Evolutionary conservation across 2,888 invertebrate species (phyloP), one percentile per base, ranked within the genome.

Genomic region (Tethea ocularis): DNA sequence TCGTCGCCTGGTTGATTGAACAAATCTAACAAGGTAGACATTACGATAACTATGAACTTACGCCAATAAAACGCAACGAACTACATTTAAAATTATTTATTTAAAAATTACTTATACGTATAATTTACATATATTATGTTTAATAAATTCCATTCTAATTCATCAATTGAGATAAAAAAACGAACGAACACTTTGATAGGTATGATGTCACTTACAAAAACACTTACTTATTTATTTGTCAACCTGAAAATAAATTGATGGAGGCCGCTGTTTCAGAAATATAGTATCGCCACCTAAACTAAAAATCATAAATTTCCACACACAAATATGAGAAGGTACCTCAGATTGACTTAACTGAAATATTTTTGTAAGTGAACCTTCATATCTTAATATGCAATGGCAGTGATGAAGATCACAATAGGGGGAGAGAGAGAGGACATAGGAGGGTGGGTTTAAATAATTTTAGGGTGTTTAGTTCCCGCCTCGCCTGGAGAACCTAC

Each of bases 31-130:
- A n/a, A n/a, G n/a, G n/a, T n/a, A n/a, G n/a, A n/a, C n/a, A n/a
- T n/a, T n/a, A n/a, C n/a, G n/a, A 15, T 5, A 36, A 2, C 5
- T 41, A n/a, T 1, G 8, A 10, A 20, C 8, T n/a, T 20, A n/a
- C n/a, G n/a, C n/a, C 10, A 22, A 17, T 13, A 33, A 33, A 22
- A 33, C 11, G 13, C 5, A 38, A n/a, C 4, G 20, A 22, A 22
- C 17, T 53, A 41, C 23, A 54, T 54, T 20, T 58, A 58, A 58
- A 33, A 58, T 46, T 58, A 54, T 84, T 84, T 87, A 84, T 87
- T 86, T 84, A 85, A 87, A 87, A 88, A 85, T 83, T 89, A 89
- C 89, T 89, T 91, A 86, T 75, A 84, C 77, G 78, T 86, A 88
- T 86, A 89, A 91, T 90, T 91, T 91, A 91, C 84, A 90, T 81